phyloP scores from a whole-genome alignment of 2,113 vertebrate species.

The Salvelinus fontinalis region DNA sequence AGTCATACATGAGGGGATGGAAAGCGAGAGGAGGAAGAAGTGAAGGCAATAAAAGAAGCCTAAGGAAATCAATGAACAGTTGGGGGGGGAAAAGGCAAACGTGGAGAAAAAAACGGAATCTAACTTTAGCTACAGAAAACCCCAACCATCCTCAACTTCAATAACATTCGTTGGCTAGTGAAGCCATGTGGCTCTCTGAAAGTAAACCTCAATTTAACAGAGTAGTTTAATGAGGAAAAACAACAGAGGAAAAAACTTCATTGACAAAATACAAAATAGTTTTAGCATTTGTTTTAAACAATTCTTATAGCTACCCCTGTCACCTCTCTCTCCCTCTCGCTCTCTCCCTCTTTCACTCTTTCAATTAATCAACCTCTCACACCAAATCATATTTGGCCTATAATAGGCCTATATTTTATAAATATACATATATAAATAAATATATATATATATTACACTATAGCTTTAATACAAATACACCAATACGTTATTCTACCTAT shows the following conservation, averaged over 20 bases:
- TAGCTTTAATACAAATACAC: conserved; percentile 13
- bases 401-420: no score
- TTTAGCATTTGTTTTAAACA: background rate
- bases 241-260: background rate
- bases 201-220: background rate
- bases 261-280: background rate
- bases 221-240: background rate
- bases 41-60: background rate
- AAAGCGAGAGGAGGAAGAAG: background rate
- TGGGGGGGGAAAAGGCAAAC: background rate
- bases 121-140: background rate
- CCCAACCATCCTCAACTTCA: background rate
- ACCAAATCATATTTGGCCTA: background rate
- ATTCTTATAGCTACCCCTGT: background rate
- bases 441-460: background rate
- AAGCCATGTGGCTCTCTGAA: no score
- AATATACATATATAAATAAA: background rate
- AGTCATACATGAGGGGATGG: background rate
- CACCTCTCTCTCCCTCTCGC: no score
- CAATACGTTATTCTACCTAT: conserved; percentile 6
- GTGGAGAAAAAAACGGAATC: background rate
- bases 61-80: background rate
- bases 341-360: background rate
- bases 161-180: background rate
- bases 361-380: no score